Base-by-base conservation (phyloP, 2,113 vertebrate species). In the Leucopsar rothschildi region DNA sequence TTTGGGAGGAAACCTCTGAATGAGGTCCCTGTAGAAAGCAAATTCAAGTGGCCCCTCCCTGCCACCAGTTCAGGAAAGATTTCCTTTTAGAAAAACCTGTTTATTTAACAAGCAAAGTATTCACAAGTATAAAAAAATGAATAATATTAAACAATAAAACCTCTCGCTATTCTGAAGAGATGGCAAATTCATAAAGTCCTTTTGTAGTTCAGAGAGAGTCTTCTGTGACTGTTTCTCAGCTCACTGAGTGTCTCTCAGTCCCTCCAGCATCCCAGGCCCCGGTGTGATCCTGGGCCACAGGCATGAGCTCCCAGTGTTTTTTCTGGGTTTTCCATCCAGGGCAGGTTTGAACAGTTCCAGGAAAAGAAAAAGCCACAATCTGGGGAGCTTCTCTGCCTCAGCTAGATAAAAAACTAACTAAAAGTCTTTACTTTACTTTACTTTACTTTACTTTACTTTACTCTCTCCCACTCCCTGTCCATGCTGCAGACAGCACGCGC, bases 221-320 rank as follows among this genome's bases (percentile, higher is more conserved):
- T 35, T 63, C 13, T 50, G 15, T 24, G 56, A 8, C 10, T 50
- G 21, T 40, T 71, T 71, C 73, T 61, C 1, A 2, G 28, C 29
- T 63, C 57, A 77, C 57, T 33, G 56, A 15, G 4, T 47, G 17
- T 40, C 29, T 50, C 45, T 63, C 45, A 77, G 45, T 33, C 37
- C 35, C 37, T 52, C 35, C 2, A 2, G 29, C 12, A 6, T 63
- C 1, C 17, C 11, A 5, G 44, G 44, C 28, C 56, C 21, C 0
- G 2, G 21, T 61, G 25, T 45, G 18, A 45, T 45, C 44, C 19
- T 17, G 25, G 45, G 35, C 18, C 70, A 56, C 31, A 12, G 35
- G 10, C 1, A 0, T 50, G 17, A 63, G 23, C 23, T 63, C 23
- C 17, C 0, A 0, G 18, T 13, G 8, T 52, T 78, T 42, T 28